A percentile compares a stretch with the other conserved stretches of the same genome.
phyloP scores from a whole-genome alignment of 2,888 invertebrate species.

The Conchocele bisecta region DNA sequence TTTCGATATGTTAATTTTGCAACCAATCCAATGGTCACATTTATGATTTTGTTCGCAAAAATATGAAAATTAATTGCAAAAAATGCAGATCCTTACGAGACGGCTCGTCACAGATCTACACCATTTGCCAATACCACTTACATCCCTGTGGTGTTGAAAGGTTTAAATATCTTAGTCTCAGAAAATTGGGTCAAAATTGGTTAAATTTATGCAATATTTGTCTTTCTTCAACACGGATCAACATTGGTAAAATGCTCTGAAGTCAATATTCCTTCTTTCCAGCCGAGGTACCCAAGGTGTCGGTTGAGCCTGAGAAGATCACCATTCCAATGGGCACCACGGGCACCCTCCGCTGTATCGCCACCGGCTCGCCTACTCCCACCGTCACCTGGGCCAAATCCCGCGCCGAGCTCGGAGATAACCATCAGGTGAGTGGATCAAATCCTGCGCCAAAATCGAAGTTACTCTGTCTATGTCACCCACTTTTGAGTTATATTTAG shows the following conservation, averaged over 20 bases:
- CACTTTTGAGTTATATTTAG: not conserved
- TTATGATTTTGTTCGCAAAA: too few species aligned
- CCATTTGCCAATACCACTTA: too few species aligned
- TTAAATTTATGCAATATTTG: too few species aligned
- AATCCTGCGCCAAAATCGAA: too few species aligned
- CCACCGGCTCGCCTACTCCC: conserved; percentile 89
- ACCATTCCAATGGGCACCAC: conserved; percentile 87
- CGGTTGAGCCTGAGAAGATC: conserved; percentile 86
- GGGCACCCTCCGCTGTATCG: conserved; percentile 89
- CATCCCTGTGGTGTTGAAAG: too few species aligned
- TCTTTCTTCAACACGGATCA: not conserved
- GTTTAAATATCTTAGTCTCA: too few species aligned
- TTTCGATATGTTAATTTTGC: too few species aligned
- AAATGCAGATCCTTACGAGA: too few species aligned
- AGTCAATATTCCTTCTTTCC: conserved; percentile 1
- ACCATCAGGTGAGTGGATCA: conserved; percentile 84
- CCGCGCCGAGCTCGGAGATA: conserved; percentile 85
- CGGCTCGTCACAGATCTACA: too few species aligned
- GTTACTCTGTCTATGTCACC: not conserved
- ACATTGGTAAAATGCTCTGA: not conserved
- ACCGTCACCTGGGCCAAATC: conserved; percentile 92
- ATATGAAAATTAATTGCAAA: too few species aligned
- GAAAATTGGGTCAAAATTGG: too few species aligned
- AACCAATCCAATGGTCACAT: too few species aligned
- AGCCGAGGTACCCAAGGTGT: conserved; percentile 84